phyloP scores from a whole-genome alignment of 2,113 vertebrate genomes.

The Ifrita kowaldi region DNA sequence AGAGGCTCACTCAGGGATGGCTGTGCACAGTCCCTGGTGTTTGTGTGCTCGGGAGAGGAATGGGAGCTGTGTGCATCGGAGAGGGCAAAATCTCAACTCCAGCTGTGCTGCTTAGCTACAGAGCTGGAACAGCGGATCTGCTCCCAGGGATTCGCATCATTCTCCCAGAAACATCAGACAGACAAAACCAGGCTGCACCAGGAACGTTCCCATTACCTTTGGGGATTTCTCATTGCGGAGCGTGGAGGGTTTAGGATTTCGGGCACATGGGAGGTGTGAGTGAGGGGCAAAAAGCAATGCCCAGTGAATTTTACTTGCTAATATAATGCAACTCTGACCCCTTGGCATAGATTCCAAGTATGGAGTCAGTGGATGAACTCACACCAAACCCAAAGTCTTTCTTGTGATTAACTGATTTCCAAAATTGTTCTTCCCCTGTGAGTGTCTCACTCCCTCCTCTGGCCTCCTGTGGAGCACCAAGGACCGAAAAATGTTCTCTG shows the following conservation, averaged over 20 bases:
- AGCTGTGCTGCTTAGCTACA: neutral
- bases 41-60: neutral
- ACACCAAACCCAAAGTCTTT: neutral
- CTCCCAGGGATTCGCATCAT: neutral
- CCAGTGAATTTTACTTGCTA: neutral
- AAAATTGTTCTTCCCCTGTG: neutral
- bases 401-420: neutral
- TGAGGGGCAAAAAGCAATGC: neutral
- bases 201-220: neutral
- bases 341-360: neutral
- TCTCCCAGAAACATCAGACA: neutral
- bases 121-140: neutral
- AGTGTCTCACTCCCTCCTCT: neutral
- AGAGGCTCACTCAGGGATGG: neutral
- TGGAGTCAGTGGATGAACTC: neutral
- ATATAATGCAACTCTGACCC: neutral
- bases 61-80: neutral
- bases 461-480: neutral
- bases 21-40: neutral
- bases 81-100: neutral
- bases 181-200: neutral
- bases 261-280: no score
- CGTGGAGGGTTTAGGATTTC: neutral
- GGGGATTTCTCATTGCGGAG: accelerated
- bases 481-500: neutral